phyloP scores from a whole-genome alignment of 2,113 vertebrate species.

The Vidua chalybeata region DNA sequence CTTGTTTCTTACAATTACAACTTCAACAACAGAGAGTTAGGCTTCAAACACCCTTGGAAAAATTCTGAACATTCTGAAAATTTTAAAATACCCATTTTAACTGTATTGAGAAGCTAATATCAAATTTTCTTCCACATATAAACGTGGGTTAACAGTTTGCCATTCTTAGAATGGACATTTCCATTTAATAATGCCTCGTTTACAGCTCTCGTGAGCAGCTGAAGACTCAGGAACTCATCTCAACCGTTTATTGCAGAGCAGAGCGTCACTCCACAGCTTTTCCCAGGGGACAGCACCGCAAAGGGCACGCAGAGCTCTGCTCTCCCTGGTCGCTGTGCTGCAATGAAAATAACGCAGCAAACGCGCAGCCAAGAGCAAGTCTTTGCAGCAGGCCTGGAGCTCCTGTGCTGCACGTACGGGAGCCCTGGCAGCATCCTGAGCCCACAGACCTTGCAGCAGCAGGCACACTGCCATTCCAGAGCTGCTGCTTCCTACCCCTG shows the following conservation, averaged over 20 bases:
- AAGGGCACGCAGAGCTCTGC: background rate
- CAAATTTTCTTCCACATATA: background rate
- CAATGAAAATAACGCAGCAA: background rate
- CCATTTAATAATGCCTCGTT: background rate
- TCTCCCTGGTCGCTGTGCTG: background rate
- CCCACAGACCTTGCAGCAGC: background rate
- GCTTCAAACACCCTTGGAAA: background rate
- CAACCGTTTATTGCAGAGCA: background rate
- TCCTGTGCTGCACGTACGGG: background rate
- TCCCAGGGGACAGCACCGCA: background rate
- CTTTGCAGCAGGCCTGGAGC: background rate
- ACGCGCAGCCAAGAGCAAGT: constrained; percentile 30
- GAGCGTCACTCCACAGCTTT: background rate
- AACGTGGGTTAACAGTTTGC: background rate
- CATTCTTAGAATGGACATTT: background rate
- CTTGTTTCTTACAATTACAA: background rate
- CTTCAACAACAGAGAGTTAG: background rate
- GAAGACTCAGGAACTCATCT: background rate
- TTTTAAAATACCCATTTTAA: background rate
- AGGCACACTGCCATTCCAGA: background rate
- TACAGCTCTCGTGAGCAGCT: background rate
- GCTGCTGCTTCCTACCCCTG: background rate
- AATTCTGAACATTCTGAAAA: background rate
- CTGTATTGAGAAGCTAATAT: background rate
- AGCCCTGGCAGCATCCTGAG: background rate